A percentile compares a stretch with the other conserved stretches of the same genome.
These are phyloP conservation scores for Hycleus phaleratus DNA, from an alignment of 1,140 invertebrate species.

Conservation along the genomic window DNA sequence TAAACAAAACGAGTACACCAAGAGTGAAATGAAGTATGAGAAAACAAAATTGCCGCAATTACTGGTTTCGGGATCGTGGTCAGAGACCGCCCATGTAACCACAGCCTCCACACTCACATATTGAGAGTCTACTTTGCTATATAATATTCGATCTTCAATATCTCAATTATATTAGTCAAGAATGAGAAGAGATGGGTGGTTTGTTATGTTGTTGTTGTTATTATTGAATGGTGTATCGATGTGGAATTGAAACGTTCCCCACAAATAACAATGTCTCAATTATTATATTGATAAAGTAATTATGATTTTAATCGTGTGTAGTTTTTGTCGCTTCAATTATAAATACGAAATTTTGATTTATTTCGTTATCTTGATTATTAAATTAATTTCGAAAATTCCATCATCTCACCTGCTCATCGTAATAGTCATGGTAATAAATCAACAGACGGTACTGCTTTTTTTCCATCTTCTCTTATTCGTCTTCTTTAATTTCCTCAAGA, in stretches of 20 bases:
- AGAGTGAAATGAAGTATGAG: slow-evolving; percentile 34
- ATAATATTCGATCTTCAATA: slow-evolving; percentile 26
- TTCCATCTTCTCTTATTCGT: too few species aligned
- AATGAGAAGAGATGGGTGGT: slow-evolving; percentile 7
- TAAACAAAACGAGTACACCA: slow-evolving; percentile 20
- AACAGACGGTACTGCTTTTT: background rate
- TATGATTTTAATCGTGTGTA: background rate
- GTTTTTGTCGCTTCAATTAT: slow-evolving; percentile 5
- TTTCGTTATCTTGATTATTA: slow-evolving; percentile 6
- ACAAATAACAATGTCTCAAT: slow-evolving; percentile 4
- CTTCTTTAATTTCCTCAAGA: too few species aligned
- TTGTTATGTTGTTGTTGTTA: slow-evolving; percentile 2
- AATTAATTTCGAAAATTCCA: slow-evolving; percentile 12
- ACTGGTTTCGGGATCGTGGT: slow-evolving; percentile 35
- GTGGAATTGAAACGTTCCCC: background rate
- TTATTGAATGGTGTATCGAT: background rate
- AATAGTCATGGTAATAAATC: slow-evolving; percentile 7
- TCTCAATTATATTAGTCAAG: slow-evolving; percentile 30
- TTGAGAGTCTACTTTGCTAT: slow-evolving; percentile 8
- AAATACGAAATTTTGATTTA: slow-evolving; percentile 1
- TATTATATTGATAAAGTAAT: slow-evolving; percentile 2
- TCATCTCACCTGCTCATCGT: slow-evolving; percentile 9
- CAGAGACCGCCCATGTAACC: slow-evolving; percentile 36
- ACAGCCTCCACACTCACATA: slow-evolving; percentile 18
- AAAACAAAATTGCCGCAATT: slow-evolving; percentile 38